phyloP scores from a whole-genome alignment of 92 coral and sea anemone genomes.

The Porites cylindrica region DNA sequence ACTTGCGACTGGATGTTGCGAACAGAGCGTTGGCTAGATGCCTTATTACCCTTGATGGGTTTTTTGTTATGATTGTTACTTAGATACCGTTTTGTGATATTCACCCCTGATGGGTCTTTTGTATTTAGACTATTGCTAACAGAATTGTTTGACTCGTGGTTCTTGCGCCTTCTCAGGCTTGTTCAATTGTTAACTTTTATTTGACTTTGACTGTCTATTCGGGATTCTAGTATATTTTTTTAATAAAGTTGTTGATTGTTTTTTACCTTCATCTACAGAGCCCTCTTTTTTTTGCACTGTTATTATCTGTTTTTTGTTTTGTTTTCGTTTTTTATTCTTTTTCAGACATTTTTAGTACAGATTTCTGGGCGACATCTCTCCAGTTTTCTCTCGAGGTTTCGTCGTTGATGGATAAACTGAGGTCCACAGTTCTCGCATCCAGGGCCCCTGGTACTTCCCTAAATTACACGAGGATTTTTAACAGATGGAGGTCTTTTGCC shows the following conservation, averaged over 20 bases:
- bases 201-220: too few relatives aligned
- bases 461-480: too few relatives aligned
- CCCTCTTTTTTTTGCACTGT: too few relatives aligned
- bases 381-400: not conserved
- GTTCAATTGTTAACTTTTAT: not conserved
- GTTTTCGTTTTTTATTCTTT: not conserved
- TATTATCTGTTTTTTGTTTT: too few relatives aligned
- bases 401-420: not conserved
- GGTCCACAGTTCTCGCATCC: too few relatives aligned
- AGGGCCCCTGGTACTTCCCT: too few relatives aligned
- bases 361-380: not conserved
- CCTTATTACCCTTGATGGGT: not conserved
- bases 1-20: not conserved
- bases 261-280: too few relatives aligned
- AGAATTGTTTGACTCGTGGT: not conserved
- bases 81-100: not conserved
- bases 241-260: too few relatives aligned
- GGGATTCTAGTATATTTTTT: too few relatives aligned
- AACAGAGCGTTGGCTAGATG: not conserved
- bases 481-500: too few relatives aligned
- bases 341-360: not conserved
- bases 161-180: constrained; percentile 9
- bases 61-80: not conserved
- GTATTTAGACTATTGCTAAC: constrained; percentile 1
- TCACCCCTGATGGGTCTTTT: constrained; percentile 4